A percentile compares a stretch with the other conserved stretches of the same genome.
These are phyloP conservation scores for Neelides sp. DNA, from an alignment of 1,140 invertebrate species.

Conservation along the genomic window DNA sequence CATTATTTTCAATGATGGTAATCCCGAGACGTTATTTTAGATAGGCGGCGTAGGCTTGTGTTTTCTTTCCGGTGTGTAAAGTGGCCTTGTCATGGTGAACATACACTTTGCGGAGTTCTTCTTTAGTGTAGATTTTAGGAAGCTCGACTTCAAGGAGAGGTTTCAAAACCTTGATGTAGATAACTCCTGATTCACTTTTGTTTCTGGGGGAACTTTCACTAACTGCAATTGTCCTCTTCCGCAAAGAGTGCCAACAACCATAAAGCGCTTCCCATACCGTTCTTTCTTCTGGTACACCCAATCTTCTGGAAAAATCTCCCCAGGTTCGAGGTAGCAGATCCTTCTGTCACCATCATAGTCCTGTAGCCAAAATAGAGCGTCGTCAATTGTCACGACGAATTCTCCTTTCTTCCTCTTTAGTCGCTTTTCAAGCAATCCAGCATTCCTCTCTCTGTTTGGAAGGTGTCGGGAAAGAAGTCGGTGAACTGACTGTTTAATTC, in stretches of 20 bases:
- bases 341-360: not conserved
- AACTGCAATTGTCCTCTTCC: not conserved
- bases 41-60: not conserved
- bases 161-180: not conserved
- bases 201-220: not conserved
- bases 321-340: not conserved
- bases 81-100: not conserved
- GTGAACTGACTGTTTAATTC: no score
- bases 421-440: no score
- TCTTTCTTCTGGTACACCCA: not conserved
- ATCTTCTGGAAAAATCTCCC: not conserved
- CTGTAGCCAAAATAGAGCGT: not conserved
- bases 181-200: not conserved
- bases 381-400: not conserved
- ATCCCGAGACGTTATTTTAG: not conserved
- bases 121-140: not conserved
- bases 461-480: no score
- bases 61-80: not conserved
- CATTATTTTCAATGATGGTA: not conserved
- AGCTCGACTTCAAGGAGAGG: not conserved
- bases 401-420: no score
- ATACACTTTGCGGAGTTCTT: not conserved
- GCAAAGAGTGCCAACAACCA: not conserved
- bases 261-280: not conserved
- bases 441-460: no score